phyloP scores from a whole-genome alignment of 92 coral and sea anemone species.

The Palythoa grandis region DNA sequence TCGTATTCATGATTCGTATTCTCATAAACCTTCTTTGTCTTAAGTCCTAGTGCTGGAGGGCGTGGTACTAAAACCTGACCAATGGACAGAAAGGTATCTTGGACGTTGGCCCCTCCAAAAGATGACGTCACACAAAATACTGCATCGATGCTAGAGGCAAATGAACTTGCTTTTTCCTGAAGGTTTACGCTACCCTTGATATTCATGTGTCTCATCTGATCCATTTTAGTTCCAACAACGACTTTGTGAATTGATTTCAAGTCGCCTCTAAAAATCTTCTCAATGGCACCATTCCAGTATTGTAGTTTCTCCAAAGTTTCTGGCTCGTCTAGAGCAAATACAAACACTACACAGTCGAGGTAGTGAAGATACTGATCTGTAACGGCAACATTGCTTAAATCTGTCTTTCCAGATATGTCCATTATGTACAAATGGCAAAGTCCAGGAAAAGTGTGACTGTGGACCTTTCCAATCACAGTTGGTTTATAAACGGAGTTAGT shows the following conservation, averaged over 20 bases:
- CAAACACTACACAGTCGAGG: constrained; percentile 67
- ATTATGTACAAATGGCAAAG: constrained; percentile 56
- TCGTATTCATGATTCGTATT: background rate
- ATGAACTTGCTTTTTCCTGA: constrained; percentile 54
- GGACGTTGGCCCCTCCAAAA: constrained; percentile 39
- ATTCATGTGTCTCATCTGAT: constrained; percentile 37
- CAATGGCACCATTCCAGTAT: constrained; percentile 53
- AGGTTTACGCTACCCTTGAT: constrained; percentile 17
- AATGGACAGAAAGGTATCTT: constrained; percentile 54
- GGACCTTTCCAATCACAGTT: constrained; percentile 57
- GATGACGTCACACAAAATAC: constrained; percentile 68
- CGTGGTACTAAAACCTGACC: constrained; percentile 24
- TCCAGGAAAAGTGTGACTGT: constrained; percentile 47
- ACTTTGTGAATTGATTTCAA: constrained; percentile 42
- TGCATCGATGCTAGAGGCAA: constrained; percentile 65
- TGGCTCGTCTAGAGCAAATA: constrained; percentile 69
- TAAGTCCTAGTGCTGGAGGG: background rate
- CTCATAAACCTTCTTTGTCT: background rate
- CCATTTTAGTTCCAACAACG: constrained; percentile 73
- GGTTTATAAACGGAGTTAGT: constrained; percentile 51
- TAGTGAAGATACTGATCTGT: constrained; percentile 49
- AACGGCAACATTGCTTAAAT: constrained; percentile 15
- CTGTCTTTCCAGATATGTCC: constrained; percentile 67
- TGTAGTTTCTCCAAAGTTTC: constrained; percentile 57
- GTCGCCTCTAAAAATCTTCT: constrained; percentile 48